Evolutionary conservation across 2,888 invertebrate genomes (phyloP).

Genomic region (Temnothorax ravouxi): DNA sequence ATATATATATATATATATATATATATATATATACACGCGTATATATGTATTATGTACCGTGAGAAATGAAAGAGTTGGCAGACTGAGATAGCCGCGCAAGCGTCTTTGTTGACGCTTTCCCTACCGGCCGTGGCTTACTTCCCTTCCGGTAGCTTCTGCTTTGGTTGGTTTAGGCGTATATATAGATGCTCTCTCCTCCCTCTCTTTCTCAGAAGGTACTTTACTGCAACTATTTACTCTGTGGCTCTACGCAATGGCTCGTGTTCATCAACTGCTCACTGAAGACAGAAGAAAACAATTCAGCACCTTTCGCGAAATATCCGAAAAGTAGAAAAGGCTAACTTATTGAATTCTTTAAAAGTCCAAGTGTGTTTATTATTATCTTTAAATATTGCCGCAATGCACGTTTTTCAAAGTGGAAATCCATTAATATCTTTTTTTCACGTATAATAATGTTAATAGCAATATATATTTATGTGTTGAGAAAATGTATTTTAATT

Average conservation of each 20-base stretch:
- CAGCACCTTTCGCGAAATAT: slow-evolving; percentile 6
- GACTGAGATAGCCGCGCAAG: slow-evolving; percentile 15
- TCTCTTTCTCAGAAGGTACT: slow-evolving; percentile 44
- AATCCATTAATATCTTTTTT: not conserved
- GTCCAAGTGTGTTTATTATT: slow-evolving; percentile 9
- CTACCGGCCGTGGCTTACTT: slow-evolving; percentile 56
- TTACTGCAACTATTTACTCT: slow-evolving; percentile 69
- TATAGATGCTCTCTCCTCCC: slow-evolving; percentile 25
- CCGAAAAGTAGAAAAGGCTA: not conserved
- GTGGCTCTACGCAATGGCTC: slow-evolving; percentile 63
- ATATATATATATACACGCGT: too few relatives aligned
- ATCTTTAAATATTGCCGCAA: not conserved
- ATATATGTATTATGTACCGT: not conserved
- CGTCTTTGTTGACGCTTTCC: slow-evolving; percentile 64
- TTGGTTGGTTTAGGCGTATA: slow-evolving; percentile 72
- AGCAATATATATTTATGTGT: not conserved
- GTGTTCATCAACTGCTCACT: slow-evolving; percentile 60
- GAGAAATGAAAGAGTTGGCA: slow-evolving; percentile 26
- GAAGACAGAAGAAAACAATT: slow-evolving; percentile 29
- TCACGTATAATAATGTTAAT: not conserved
- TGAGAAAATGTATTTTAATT: not conserved
- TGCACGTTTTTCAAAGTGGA: not conserved
- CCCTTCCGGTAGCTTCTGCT: slow-evolving; percentile 65
- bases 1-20: not conserved
- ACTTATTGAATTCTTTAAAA: not conserved